These are phyloP conservation scores for Pseudorhombus dupliciocellatus DNA, from an alignment of 2,113 vertebrate species.

Conservation along the genomic window DNA sequence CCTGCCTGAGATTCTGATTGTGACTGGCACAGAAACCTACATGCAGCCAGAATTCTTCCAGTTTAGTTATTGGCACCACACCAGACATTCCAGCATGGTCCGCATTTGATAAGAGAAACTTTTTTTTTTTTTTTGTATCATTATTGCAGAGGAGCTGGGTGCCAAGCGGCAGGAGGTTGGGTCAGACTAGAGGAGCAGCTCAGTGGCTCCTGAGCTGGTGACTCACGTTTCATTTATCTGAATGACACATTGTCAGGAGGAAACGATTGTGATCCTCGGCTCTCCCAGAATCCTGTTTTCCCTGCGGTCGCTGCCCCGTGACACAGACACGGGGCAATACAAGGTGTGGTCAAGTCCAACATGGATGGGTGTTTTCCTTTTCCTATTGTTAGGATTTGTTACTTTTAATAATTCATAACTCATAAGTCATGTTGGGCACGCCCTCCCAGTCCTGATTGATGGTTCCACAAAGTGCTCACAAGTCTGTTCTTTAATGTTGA, in stretches of 20 bases:
- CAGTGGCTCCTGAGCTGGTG: conserved; percentile 18
- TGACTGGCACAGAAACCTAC: conserved; percentile 7
- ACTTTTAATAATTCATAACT: conserved; percentile 64
- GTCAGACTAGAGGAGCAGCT: conserved; percentile 10
- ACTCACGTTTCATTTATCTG: conserved; percentile 57
- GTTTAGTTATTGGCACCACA: neutral
- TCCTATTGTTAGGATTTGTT: conserved; percentile 68
- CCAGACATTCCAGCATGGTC: conserved; percentile 7
- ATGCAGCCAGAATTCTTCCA: conserved; percentile 7
- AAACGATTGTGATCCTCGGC: conserved; percentile 21
- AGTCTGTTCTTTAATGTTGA: neutral
- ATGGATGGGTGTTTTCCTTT: conserved; percentile 66
- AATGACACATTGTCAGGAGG: conserved; percentile 54
- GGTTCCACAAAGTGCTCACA: conserved; percentile 9
- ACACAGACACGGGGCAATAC: conserved; percentile 38
- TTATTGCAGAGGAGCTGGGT: neutral
- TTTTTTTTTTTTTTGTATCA: neutral
- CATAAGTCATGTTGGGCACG: conserved; percentile 41
- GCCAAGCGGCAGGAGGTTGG: conserved; percentile 1
- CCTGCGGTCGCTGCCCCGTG: conserved; percentile 18
- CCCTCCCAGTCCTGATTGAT: conserved; percentile 42
- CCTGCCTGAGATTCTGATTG: neutral
- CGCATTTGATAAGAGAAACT: neutral
- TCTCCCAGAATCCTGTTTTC: conserved; percentile 65
- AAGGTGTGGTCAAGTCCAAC: conserved; percentile 56